Evolutionary conservation across 2,888 invertebrate genomes (phyloP).

Genomic region (Trisateles emortualis): DNA sequence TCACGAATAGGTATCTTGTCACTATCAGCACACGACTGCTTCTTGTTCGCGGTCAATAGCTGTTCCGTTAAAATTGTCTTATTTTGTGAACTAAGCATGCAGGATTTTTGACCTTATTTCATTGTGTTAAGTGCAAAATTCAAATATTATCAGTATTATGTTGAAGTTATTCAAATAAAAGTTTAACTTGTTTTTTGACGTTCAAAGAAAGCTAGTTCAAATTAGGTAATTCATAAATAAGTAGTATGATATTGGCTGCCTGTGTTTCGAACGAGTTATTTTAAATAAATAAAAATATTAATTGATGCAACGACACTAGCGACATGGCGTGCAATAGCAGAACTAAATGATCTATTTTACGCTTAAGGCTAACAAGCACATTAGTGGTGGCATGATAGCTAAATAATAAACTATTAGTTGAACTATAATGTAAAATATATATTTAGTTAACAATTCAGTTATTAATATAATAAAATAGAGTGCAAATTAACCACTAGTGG

Average conservation of each 20-base stretch:
- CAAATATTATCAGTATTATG: conserved; percentile 31
- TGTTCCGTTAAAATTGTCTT: background rate
- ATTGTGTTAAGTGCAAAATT: conserved; percentile 19
- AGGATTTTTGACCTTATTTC: conserved; percentile 15
- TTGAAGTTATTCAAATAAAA: conserved; percentile 19
- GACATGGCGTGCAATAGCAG: background rate
- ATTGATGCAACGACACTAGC: background rate
- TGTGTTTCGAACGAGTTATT: background rate
- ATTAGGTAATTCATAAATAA: background rate
- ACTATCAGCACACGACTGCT: background rate
- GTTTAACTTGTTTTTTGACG: too few relatives aligned
- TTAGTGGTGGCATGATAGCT: too few relatives aligned
- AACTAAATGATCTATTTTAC: background rate
- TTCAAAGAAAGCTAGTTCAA: conserved; percentile 1
- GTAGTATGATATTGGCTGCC: background rate
- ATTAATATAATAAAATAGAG: too few relatives aligned
- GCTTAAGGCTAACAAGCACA: too few relatives aligned
- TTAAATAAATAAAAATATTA: background rate
- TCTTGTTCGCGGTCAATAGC: background rate
- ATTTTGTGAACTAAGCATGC: conserved; percentile 12
- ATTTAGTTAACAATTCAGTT: too few relatives aligned
- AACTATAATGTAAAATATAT: too few relatives aligned
- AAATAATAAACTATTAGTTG: background rate
- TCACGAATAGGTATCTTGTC: background rate
- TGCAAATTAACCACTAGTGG: background rate